Base-by-base conservation (phyloP, 2,113 vertebrate species). In the Carassius carassius region DNA sequence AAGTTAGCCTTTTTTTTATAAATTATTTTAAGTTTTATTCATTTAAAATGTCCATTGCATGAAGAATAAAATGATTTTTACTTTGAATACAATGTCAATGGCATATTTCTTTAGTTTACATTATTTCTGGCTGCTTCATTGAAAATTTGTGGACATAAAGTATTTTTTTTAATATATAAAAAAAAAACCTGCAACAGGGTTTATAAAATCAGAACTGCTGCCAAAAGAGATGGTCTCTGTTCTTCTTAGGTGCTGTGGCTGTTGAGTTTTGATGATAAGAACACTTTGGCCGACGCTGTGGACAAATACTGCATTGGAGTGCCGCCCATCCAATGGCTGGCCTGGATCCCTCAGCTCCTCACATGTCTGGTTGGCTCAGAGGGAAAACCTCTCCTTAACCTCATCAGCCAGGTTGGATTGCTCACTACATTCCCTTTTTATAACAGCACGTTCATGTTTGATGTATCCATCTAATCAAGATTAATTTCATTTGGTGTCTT, bases 301-400 rank as follows among this genome's bases (percentile, higher is more conserved):
- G 98, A 99, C 90, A 99, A 99, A 78, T 99, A 99, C 84, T 99
- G 97, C 70, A 97, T 99, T 0, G 97, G 97, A 0, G 98, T 99
- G 8, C 98, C 97, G 0, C 98, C 98, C 35, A 97, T 99, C 90
- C 98, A 99, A 92, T 99, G 97, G 98, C 83, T 99, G 92, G 97
- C 97, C 37, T 99, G 98, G 98, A 98, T 99, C 87, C 98, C 98
- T 0, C 98, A 99, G 93, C 95, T 99, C 41, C 92, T 99, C 76
- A 99, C 98, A 0, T 99, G 98, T 90, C 89, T 99, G 85, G 98
- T 99, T 0, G 97, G 98, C 87, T 99, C 98, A 0, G 98, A 99
- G 92, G 98, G 98, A 25, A 99, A 99, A 86, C 97, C 99, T 54
- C 95, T 98, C 0, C 93, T 99, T 81, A 99, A 99, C 90, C 95